Evolutionary conservation across 1,140 invertebrate genomes (phyloP), one percentile per base, ranked within the genome.

Genomic region (Papilio polyxenes): DNA sequence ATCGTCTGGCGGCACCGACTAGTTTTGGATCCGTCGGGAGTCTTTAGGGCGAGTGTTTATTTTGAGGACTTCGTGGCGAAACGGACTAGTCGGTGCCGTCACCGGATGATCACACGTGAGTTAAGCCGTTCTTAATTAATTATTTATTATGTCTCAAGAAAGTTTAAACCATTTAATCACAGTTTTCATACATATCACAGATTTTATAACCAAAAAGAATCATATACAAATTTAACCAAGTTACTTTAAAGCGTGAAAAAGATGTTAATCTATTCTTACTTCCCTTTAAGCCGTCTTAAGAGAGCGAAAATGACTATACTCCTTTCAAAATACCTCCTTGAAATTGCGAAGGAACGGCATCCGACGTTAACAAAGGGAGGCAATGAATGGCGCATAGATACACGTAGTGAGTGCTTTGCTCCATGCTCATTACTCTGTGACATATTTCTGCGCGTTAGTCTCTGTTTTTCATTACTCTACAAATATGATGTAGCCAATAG

Each of bases 301-400:
- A 37, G 65, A 37, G 31, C 65, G 65, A 53, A 65, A 80, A 80
- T 65, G 78, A 65, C 78, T 62, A 56, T 44, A 53, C 11, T 23
- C 59, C 44, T 48, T 80, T 69, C 56, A 69, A 80, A 80, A 80
- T 80, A 69, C 56, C 59, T 80, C 78, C 78, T 48, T 65, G 78
- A 80, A 80, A 80, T 80, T 80, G 78, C 78, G 59, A 80, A 80
- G 78, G 31, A 65, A 76, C 37, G 56, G 31, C 78, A 20, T 65
- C 44, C 40, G n/a, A 69, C 77, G 77, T 65, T 80, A 80, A 80
- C 78, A 80, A 80, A 80, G 49, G 78, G 48, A 80, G 78, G 37
- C 78, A 80, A 80, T 80, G 78, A 80, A 80, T 48, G 40, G 20
- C 31, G 17, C 65, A 72, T 72, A 80, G 78, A 62, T 48, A 80